Evolutionary conservation across 2,797 vertebrate genomes (phyloP).

Genomic region (Setipinna tenuifilis): DNA sequence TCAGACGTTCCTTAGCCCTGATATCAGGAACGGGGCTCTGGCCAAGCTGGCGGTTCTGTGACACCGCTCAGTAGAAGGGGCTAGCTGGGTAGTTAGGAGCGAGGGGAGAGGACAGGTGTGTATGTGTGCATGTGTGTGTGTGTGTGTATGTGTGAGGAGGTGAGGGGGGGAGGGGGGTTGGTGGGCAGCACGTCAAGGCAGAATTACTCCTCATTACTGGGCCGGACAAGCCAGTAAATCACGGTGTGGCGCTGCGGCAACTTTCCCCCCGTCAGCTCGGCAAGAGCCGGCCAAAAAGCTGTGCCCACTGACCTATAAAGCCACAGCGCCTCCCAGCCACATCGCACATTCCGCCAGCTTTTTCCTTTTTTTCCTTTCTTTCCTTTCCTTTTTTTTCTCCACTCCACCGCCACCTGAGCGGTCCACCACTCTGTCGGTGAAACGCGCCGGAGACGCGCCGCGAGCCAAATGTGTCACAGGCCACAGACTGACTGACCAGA

Average conservation of each 20-base stretch:
- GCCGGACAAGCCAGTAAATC: slow-evolving; percentile 77
- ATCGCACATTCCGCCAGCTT: slow-evolving; percentile 30
- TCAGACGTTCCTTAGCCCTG: slow-evolving; percentile 65
- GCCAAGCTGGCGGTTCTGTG: slow-evolving; percentile 50
- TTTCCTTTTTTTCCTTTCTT: background rate
- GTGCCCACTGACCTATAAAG: slow-evolving; percentile 57
- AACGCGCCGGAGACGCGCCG: slow-evolving; percentile 38
- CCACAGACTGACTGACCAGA: background rate
- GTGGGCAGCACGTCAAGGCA: slow-evolving; percentile 69
- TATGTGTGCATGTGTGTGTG: background rate
- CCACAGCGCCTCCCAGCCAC: slow-evolving; percentile 28
- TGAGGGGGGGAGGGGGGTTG: slow-evolving; percentile 57
- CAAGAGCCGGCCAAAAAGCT: slow-evolving; percentile 70
- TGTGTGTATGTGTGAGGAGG: background rate
- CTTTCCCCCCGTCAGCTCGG: slow-evolving; percentile 73
- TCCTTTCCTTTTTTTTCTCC: no score
- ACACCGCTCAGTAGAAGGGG: slow-evolving; percentile 45
- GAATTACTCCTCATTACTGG: slow-evolving; percentile 81
- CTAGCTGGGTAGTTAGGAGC: slow-evolving; percentile 36
- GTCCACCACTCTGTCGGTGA: slow-evolving; percentile 36
- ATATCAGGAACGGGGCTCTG: slow-evolving; percentile 65
- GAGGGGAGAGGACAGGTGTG: slow-evolving; percentile 8
- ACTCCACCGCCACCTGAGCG: background rate
- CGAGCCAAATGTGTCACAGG: slow-evolving; percentile 35
- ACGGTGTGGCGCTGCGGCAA: slow-evolving; percentile 64